phyloP scores from a whole-genome alignment of 2,888 invertebrate species.

The Colletes collaris region DNA sequence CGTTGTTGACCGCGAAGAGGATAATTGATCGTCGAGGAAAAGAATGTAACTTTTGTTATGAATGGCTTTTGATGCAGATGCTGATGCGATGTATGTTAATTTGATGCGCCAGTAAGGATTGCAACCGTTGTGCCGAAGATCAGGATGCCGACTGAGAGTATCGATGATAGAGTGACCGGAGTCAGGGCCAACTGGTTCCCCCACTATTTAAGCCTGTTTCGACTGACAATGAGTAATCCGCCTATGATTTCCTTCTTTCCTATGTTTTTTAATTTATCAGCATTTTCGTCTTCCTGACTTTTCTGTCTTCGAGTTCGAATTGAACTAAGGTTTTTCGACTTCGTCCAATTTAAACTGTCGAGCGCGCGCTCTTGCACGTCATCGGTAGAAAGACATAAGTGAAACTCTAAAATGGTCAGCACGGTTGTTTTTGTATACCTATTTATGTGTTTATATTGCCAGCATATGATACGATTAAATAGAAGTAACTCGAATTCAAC shows the following conservation, averaged over 20 bases:
- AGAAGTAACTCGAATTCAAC: no score
- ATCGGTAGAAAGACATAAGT: no score
- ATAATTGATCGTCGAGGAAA: no score
- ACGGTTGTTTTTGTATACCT: not conserved
- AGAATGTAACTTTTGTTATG: no score
- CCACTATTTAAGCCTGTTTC: constrained; percentile 65
- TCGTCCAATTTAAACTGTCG: not conserved
- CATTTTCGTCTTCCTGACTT: not conserved
- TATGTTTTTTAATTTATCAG: not conserved
- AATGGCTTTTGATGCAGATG: no score
- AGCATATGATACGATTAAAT: no score
- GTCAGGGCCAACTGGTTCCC: constrained; percentile 80
- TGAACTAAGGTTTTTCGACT: not conserved
- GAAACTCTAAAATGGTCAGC: not conserved
- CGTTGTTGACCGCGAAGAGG: not conserved
- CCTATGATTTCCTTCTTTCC: not conserved
- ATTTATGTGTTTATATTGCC: no score
- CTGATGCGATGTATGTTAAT: no score
- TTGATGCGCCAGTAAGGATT: not conserved
- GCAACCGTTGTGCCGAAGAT: constrained; percentile 48
- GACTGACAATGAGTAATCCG: constrained; percentile 23
- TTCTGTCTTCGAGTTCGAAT: not conserved
- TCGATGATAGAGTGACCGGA: constrained; percentile 59
- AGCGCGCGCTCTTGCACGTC: not conserved
- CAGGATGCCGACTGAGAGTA: constrained; percentile 66